Conservation (phyloP, 2,797 vertebrate species). For the Smutsia temminckii region DNA sequence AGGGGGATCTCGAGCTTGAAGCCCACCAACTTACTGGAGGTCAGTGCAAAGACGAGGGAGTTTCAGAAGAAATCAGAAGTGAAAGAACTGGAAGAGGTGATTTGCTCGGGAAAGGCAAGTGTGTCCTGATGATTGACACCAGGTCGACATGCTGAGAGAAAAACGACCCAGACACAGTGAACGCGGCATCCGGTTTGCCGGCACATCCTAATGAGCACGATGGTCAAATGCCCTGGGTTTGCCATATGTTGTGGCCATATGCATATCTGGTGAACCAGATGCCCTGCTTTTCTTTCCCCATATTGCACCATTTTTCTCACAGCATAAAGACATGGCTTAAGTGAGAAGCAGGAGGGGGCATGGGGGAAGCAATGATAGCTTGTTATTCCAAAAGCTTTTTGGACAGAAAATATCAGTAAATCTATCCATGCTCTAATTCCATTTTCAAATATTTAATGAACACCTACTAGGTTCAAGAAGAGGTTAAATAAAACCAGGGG, state of each 20-base stretch:
- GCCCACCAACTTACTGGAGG: background rate
- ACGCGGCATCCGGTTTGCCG: conserved; percentile 61
- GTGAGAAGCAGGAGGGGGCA: conserved; percentile 69
- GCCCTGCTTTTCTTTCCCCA: conserved; percentile 73
- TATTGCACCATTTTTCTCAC: conserved; percentile 80
- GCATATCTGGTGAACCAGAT: conserved; percentile 82
- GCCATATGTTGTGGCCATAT: conserved; percentile 82
- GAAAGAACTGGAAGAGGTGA: conserved; percentile 9
- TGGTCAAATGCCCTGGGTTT: conserved; percentile 81
- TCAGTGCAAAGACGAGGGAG: background rate
- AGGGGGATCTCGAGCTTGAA: background rate
- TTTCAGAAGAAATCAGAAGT: conserved; percentile 35
- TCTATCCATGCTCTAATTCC: background rate
- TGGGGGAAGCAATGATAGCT: conserved; percentile 48
- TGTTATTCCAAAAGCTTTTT: conserved; percentile 67
- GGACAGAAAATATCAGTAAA: conserved; percentile 48
- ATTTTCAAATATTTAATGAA: conserved; percentile 70
- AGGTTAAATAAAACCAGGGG: conserved; percentile 22
- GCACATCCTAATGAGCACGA: conserved; percentile 76
- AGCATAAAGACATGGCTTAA: conserved; percentile 80
- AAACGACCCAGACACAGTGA: conserved; percentile 62
- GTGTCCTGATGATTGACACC: conserved; percentile 64
- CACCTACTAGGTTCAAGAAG: conserved; percentile 65
- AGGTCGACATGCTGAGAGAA: conserved; percentile 69
- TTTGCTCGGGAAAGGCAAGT: conserved; percentile 49